These are phyloP conservation scores for Apteryx owenii DNA, from an alignment of 2,113 vertebrate genomes.

Conservation along the genomic window DNA sequence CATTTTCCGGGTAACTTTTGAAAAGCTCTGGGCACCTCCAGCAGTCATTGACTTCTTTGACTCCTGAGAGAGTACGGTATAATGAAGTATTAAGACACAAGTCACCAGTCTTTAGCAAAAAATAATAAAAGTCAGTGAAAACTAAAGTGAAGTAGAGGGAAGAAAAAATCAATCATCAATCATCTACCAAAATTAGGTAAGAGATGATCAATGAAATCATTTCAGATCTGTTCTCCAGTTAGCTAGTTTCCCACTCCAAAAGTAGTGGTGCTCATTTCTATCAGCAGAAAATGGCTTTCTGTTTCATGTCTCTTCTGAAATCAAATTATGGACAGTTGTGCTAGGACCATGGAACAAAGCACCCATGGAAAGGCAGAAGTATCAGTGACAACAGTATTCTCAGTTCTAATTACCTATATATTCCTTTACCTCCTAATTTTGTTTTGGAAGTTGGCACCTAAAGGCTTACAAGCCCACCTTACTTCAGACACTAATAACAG, in stretches of 20 bases:
- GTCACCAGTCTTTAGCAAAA: background rate
- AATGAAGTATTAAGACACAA: background rate
- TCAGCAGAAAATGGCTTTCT: background rate
- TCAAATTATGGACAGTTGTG: background rate
- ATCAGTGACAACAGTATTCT: background rate
- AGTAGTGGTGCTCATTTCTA: background rate
- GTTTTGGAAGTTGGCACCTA: background rate
- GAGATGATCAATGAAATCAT: background rate
- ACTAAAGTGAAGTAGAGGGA: background rate
- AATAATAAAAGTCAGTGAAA: background rate
- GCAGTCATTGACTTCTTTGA: background rate
- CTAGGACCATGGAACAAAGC: background rate
- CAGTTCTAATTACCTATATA: background rate
- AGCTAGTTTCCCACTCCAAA: background rate
- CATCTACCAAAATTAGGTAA: background rate
- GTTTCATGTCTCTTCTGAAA: background rate
- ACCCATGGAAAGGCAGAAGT: background rate
- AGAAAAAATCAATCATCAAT: background rate
- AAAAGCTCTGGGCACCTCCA: background rate
- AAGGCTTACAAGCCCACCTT: background rate
- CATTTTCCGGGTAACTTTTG: background rate
- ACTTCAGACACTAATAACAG: background rate
- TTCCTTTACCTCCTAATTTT: background rate
- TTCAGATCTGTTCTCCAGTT: conserved; percentile 19
- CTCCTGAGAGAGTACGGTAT: background rate